A percentile compares a stretch with the other conserved stretches of the same genome.
Evolutionary conservation across 1,140 invertebrate genomes (phyloP).

Genomic region (Drosophila grimshawi): DNA sequence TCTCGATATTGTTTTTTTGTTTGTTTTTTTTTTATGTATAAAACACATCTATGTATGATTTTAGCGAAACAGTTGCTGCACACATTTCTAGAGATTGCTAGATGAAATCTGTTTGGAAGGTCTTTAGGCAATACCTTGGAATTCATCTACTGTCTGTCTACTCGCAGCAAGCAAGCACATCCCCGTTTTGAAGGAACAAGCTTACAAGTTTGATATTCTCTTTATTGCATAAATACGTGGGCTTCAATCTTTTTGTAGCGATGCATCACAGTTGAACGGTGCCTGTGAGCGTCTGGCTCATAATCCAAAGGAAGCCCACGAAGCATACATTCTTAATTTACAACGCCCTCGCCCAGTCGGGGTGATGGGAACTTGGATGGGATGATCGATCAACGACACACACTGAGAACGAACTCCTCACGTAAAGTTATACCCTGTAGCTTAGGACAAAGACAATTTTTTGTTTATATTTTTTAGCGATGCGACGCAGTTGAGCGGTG

Average conservation of each 20-base stretch:
- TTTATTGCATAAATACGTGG: conserved; percentile 44
- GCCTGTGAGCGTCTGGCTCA: conserved; percentile 57
- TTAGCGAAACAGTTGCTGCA: conserved; percentile 52
- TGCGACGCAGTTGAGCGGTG: conserved; percentile 78
- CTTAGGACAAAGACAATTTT: conserved; percentile 54
- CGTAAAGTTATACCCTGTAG: conserved; percentile 29
- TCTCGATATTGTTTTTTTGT: background rate
- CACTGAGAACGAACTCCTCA: background rate
- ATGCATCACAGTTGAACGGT: conserved; percentile 70
- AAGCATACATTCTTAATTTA: background rate
- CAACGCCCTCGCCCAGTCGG: background rate
- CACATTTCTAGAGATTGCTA: conserved; percentile 39
- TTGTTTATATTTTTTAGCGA: conserved; percentile 73
- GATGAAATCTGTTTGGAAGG: conserved; percentile 15
- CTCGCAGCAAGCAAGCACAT: background rate
- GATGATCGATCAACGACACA: background rate
- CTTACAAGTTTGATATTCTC: conserved; percentile 53
- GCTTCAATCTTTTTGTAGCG: conserved; percentile 66
- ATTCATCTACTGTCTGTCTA: background rate
- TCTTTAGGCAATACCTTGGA: conserved; percentile 22
- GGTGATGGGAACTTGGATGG: background rate
- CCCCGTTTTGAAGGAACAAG: conserved; percentile 38
- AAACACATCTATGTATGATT: conserved; percentile 26
- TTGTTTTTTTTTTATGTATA: conserved; percentile 9
- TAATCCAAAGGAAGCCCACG: conserved; percentile 9